Evolutionary conservation across 2,113 vertebrate species (phyloP).

Genomic region (Mystacornis crossleyi): DNA sequence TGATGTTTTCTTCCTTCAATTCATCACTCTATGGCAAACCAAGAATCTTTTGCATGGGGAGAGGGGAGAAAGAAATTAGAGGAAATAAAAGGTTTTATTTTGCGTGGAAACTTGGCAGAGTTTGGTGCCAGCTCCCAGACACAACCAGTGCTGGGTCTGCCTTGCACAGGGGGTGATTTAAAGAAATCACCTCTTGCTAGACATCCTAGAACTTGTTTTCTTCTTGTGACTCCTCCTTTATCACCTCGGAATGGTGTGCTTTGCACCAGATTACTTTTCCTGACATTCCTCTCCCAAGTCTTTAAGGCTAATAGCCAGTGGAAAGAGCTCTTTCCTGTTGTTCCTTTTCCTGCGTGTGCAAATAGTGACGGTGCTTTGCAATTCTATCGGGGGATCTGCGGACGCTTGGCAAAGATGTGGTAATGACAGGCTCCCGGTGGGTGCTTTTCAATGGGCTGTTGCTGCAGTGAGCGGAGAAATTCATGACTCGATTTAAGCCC

Average conservation of each 20-base stretch:
- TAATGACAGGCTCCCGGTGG: not conserved
- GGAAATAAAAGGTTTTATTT: slow-evolving; percentile 56
- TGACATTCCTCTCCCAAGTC: not conserved
- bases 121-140: slow-evolving; percentile 39
- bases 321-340: not conserved
- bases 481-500: not conserved
- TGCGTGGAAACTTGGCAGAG: slow-evolving; percentile 57
- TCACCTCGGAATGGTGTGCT: not conserved
- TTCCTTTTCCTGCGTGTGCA: not conserved
- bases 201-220: not conserved
- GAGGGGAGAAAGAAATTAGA: not conserved
- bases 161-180: not conserved
- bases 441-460: not conserved
- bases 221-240: not conserved
- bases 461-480: not conserved
- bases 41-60: not conserved
- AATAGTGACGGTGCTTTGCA: not conserved
- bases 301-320: not conserved
- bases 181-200: not conserved
- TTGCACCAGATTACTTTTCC: not conserved
- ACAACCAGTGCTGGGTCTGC: not conserved
- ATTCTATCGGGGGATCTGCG: not conserved
- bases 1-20: not conserved
- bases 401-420: not conserved
- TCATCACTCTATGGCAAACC: not conserved